A percentile compares a stretch with the other conserved stretches of the same genome.
phyloP scores from a whole-genome alignment of 2,888 invertebrate genomes.

The Heliconius ethilla region DNA sequence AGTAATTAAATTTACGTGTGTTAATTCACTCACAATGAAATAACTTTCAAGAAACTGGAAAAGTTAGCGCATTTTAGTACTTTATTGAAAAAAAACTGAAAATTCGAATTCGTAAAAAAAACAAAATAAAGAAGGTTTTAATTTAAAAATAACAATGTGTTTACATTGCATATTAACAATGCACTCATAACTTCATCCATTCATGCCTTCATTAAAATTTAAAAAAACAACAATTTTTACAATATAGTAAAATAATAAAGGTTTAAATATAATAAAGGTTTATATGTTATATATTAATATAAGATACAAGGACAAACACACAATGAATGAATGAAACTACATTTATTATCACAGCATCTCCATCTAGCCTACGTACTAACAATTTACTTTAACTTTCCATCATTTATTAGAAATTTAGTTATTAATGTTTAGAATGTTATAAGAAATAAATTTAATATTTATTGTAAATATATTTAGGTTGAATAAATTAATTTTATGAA shows the following conservation, averaged over 20 bases:
- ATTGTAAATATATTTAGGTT: conserved; percentile 11
- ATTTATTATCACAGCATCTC: conserved; percentile 73
- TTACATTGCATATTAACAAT: too few relatives aligned
- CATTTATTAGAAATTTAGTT: too few relatives aligned
- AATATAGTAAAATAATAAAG: neutral
- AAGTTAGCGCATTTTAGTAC: too few relatives aligned
- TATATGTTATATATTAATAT: conserved; percentile 1
- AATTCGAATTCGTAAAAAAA: too few relatives aligned
- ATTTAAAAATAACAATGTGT: too few relatives aligned
- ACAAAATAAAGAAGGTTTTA: too few relatives aligned
- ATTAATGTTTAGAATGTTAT: too few relatives aligned
- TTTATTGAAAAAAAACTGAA: too few relatives aligned
- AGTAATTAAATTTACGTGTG: too few relatives aligned
- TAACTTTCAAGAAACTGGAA: too few relatives aligned
- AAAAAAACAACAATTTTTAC: neutral
- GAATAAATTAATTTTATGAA: neutral
- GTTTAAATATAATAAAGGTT: neutral
- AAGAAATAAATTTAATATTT: neutral
- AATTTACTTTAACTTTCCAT: conserved; percentile 32
- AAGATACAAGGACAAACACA: conserved; percentile 1
- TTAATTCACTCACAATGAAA: too few relatives aligned
- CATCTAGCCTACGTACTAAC: conserved; percentile 52
- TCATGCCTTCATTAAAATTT: neutral
- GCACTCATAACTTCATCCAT: neutral
- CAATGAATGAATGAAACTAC: conserved; percentile 39